These are phyloP conservation scores for Graphium colonna DNA, from an alignment of 2,888 invertebrate genomes.

Conservation along the genomic window DNA sequence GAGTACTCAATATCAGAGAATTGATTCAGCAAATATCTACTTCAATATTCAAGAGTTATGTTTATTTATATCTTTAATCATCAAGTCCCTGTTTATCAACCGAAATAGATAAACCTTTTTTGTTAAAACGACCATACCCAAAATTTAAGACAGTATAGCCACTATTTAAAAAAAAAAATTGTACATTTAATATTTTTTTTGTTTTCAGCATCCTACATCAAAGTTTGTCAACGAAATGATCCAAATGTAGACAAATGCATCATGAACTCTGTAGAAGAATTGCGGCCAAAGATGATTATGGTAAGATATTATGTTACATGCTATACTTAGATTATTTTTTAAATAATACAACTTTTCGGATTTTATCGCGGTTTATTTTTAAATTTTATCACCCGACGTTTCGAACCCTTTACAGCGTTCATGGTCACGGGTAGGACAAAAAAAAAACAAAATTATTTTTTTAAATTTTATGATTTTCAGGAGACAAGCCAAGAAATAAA, in stretches of 20 bases:
- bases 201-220: constrained; percentile 82
- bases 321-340: too few relatives aligned
- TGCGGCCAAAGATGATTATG: constrained; percentile 78
- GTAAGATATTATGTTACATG: constrained; percentile 44
- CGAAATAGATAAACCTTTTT: not conserved
- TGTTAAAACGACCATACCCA: not conserved
- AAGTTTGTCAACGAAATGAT: constrained; percentile 82
- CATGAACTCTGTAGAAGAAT: constrained; percentile 79
- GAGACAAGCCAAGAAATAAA: too few relatives aligned
- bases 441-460: too few relatives aligned
- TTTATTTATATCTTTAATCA: not conserved
- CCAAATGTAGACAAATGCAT: constrained; percentile 83
- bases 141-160: too few relatives aligned
- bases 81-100: not conserved
- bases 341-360: too few relatives aligned
- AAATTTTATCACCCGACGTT: too few relatives aligned
- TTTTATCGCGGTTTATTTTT: too few relatives aligned
- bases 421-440: too few relatives aligned
- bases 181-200: constrained; percentile 15
- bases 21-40: not conserved
- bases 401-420: too few relatives aligned
- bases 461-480: too few relatives aligned
- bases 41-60: not conserved
- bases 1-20: not conserved
- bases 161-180: too few relatives aligned